Base-by-base conservation (phyloP, 2,797 vertebrate species). In the Platyrinchus mystaceus region DNA sequence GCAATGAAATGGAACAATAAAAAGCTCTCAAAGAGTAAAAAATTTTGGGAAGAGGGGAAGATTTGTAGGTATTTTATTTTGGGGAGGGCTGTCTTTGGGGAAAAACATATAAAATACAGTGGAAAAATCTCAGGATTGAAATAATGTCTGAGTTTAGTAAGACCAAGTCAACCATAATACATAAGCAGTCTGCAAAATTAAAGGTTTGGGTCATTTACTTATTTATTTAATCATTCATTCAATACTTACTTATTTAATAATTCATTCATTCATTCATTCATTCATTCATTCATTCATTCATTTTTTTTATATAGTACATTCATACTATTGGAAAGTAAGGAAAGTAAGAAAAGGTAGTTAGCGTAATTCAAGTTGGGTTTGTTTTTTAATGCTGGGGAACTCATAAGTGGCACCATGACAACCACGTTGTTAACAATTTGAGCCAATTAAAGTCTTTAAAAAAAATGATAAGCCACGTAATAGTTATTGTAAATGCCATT, bases 401-500 rank as follows among this genome's bases (percentile, higher is more conserved):
- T 44, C 21, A 78, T 88, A 90, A 96, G 71, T 6, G 1, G 36
- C 90, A 95, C 62, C 73, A 63, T 94, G 88, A 85, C 74, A 83
- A 73, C 24, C 90, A n/a, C 63, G 41, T 23, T 90, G 52, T 87
- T 97, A 96, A 96, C 93, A 97, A 90, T 95, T 82, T 80, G 36
- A 97, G 87, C 36, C 85, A 97, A 95, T 95, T 96, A 95, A 96
- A 97, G 41, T 88, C 83, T 93, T 93, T 90, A 76, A 94, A 94
- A 97, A 97, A 97, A 96, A 95, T 94, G 97, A 93, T 91, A 92
- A 96, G 95, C 22, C 62, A 93, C 74, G 96, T 96, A 95, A 75
- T 96, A 94, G 92, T 94, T 96, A 87, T 94, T 97, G 74, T 96
- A 97, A 97, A 96, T 96, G 74, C 90, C 67, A 30, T 97, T 97